phyloP scores from a whole-genome alignment of 2,113 vertebrate genomes.

The Taxidea taxus region DNA sequence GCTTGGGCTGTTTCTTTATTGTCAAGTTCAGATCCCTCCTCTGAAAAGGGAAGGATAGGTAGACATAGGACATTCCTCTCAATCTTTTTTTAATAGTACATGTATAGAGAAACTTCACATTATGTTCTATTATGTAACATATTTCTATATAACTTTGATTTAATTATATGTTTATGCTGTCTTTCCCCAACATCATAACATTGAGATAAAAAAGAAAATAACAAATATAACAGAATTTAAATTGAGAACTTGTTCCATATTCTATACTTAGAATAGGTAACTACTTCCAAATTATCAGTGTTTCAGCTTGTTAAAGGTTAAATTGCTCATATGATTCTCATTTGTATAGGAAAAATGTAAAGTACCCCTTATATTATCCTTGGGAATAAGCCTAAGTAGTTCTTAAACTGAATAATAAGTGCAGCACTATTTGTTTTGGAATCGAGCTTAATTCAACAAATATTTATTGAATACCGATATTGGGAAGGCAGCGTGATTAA shows the following conservation, averaged over 20 bases:
- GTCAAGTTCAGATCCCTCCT: not conserved
- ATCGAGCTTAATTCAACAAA: constrained; percentile 48
- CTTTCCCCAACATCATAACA: not conserved
- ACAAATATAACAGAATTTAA: not conserved
- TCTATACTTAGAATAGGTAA: not conserved
- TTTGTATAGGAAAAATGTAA: constrained; percentile 39
- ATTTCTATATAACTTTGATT: not conserved
- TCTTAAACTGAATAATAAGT: constrained; percentile 41
- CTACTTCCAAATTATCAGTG: constrained; percentile 17
- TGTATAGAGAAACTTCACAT: not conserved
- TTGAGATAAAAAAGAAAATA: not conserved
- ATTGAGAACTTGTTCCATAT: not conserved
- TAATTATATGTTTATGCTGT: not conserved
- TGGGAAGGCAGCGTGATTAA: constrained; percentile 5
- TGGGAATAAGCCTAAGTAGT: constrained; percentile 52
- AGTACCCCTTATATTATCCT: constrained; percentile 34
- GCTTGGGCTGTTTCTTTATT: not conserved
- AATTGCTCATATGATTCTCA: constrained; percentile 57
- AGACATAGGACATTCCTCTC: not conserved
- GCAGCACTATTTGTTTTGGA: constrained; percentile 54
- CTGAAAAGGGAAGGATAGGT: not conserved
- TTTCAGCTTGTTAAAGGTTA: constrained; percentile 44
- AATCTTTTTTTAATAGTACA: not conserved
- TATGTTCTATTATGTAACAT: not conserved
- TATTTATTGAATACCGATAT: constrained; percentile 15